Conservation (phyloP, 1,140 invertebrate species). For the Megalopta genalis region DNA sequence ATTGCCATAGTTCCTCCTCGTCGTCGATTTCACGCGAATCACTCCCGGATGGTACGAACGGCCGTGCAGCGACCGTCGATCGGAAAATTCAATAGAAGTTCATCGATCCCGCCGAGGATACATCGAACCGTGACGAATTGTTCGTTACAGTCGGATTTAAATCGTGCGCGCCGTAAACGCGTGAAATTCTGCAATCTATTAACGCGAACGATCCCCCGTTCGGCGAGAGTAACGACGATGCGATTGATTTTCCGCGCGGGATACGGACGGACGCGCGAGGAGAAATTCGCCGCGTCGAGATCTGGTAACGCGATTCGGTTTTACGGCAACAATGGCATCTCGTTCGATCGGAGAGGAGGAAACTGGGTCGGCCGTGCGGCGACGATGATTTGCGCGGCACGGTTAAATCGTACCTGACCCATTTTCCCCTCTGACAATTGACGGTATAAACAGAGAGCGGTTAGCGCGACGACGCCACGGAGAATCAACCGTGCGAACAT, state of each 20-base stretch:
- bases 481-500: conserved; percentile 19
- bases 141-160: too few species aligned
- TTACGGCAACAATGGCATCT: conserved; percentile 11
- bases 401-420: conserved; percentile 50
- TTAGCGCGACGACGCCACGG: conserved; percentile 20
- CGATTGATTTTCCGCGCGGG: background rate
- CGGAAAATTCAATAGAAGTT: too few species aligned
- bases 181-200: too few species aligned
- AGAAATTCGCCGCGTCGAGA: background rate
- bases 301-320: conserved; percentile 25
- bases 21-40: too few species aligned
- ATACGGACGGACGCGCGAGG: background rate
- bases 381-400: conserved; percentile 48
- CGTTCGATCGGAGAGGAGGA: conserved; percentile 30
- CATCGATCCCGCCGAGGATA: too few species aligned
- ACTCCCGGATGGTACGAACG: too few species aligned
- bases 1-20: too few species aligned
- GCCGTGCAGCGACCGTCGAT: too few species aligned
- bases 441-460: conserved; percentile 25
- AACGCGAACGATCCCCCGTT: too few species aligned
- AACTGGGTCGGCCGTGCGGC: conserved; percentile 39
- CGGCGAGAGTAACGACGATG: too few species aligned
- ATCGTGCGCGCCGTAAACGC: too few species aligned
- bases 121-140: too few species aligned
- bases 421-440: conserved; percentile 52